A percentile compares a stretch with the other conserved stretches of the same genome.
Conservation (phyloP, 2,113 vertebrate genomes). For the Neomonachus schauinslandi region DNA sequence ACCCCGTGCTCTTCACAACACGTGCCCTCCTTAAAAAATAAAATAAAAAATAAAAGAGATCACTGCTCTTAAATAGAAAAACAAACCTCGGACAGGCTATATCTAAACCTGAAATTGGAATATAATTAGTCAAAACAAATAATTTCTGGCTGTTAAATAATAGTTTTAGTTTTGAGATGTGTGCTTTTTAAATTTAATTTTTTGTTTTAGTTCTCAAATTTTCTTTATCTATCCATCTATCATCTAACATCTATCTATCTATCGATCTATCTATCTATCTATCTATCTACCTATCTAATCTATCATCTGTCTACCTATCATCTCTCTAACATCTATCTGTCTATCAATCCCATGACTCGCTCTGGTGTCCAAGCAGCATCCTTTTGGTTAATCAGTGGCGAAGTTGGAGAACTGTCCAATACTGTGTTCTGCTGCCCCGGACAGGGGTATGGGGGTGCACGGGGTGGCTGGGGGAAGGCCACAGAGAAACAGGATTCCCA, state of each 20-base stretch:
- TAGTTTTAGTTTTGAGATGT: background rate
- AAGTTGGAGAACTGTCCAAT: background rate
- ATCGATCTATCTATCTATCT: background rate
- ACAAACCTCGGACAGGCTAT: no score
- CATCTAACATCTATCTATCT: no score
- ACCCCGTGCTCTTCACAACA: no score
- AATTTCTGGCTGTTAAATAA: background rate
- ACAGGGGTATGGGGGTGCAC: rapidly evolving
- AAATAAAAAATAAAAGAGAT: background rate
- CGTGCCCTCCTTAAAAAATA: no score
- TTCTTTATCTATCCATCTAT: background rate
- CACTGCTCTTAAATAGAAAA: background rate
- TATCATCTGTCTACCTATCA: background rate
- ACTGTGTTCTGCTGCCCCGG: background rate
- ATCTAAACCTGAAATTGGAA: background rate
- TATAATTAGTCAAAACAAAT: background rate
- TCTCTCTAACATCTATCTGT: no score
- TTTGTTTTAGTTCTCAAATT: background rate
- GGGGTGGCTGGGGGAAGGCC: rapidly evolving
- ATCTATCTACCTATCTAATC: background rate
- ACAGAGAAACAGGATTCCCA: rapidly evolving
- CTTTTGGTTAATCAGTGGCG: no score
- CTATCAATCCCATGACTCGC: no score
- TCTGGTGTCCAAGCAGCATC: no score
- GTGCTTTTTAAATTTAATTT: background rate